These are phyloP conservation scores for Phyto melanocephala DNA, from an alignment of 2,888 invertebrate genomes.

Conservation along the genomic window DNA sequence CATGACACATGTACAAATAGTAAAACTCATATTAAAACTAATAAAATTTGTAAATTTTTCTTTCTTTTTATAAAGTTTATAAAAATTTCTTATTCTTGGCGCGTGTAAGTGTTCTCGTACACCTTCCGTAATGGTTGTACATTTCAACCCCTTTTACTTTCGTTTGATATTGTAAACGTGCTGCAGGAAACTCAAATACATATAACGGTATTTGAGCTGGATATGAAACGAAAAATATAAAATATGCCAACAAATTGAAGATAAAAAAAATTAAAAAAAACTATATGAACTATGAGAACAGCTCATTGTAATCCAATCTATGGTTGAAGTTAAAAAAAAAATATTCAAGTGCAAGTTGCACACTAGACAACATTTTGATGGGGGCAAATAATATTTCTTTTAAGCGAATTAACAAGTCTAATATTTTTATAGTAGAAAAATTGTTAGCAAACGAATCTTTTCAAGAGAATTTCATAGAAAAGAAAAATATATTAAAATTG, in stretches of 20 bases:
- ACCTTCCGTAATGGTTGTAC: conserved; percentile 33
- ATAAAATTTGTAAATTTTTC: not conserved
- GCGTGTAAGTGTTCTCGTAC: not conserved
- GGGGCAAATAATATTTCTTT: too few species aligned
- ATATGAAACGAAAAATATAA: conserved; percentile 27
- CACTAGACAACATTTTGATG: not conserved
- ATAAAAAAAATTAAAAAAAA: not conserved
- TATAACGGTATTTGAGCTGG: conserved; percentile 49
- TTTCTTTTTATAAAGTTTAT: conserved; percentile 11
- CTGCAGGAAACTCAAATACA: conserved; percentile 28
- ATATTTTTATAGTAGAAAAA: too few species aligned
- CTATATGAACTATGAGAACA: conserved; percentile 47
- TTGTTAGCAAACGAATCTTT: too few species aligned
- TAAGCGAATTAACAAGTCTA: too few species aligned
- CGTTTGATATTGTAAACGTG: conserved; percentile 47
- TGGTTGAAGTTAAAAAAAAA: conserved; percentile 29
- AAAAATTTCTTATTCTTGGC: not conserved
- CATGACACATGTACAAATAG: conserved; percentile 21
- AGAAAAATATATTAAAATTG: too few species aligned
- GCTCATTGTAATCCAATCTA: conserved; percentile 50
- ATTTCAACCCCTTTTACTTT: conserved; percentile 52
- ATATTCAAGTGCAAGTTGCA: not conserved
- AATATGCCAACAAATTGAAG: not conserved
- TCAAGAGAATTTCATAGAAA: too few species aligned
- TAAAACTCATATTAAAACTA: conserved; percentile 26